Evolutionary conservation across 2,797 vertebrate species (phyloP), one percentile per base, ranked within the genome.

Genomic region (Cyclopterus lumpus): DNA sequence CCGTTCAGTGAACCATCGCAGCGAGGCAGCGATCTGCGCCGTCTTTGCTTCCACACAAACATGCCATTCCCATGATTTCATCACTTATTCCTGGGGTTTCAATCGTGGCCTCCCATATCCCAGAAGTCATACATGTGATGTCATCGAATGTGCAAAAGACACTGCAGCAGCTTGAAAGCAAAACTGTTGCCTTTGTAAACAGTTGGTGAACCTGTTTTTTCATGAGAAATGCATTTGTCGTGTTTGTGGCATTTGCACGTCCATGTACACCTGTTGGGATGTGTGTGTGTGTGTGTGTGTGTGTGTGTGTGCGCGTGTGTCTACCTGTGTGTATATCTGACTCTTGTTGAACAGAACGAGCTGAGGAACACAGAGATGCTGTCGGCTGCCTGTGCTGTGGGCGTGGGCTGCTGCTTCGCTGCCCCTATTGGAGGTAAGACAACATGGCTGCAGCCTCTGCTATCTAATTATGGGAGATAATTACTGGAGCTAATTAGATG

Each of bases 351-450:
- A 40, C 94, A 99, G 98, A 99, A 99, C 0, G 97, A 99, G 88
- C 94, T 98, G 24, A 96, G 97, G 85, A 99, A 99, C 92, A 99
- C 96, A 0, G 98, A 99, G 93, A 99, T 99, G 97, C 93, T 99
- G 89, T 98, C 98, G 0, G 97, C 98, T 0, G 98, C 98, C 61
- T 99, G 98, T 1, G 98, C 98, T 0, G 98, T 99, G 6, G 98
- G 98, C 20, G 97, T 99, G 1, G 98, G 98, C 84, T 99, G 98
- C 93, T 99, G 98, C 91, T 99, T 99, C 0, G 98, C 98, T 0
- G 98, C 98, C 1, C 98, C 98, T 15, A 99, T 99, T 0, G 98
- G 98, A 96, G 98, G 98, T 99, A 93, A 95, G 93, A 83, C 55
- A 68, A 77, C 78, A 60, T 2, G 46, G 10, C 65, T 16, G 20